Conservation (phyloP, 2,888 invertebrate genomes). For the Frankliniella intonsa region DNA sequence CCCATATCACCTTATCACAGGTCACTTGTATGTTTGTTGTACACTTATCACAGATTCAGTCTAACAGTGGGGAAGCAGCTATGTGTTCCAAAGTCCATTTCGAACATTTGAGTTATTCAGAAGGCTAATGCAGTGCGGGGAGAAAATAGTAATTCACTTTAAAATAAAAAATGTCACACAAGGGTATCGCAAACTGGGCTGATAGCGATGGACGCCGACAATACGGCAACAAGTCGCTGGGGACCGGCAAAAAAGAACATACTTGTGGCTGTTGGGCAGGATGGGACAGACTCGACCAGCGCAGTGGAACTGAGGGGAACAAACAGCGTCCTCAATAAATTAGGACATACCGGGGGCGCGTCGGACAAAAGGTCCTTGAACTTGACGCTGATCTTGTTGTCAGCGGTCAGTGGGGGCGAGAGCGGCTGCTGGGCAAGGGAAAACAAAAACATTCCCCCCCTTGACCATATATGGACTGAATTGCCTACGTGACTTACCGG, state of each 20-base stretch:
- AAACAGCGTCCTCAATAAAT: not conserved
- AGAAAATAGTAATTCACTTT: not conserved
- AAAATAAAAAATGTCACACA: not conserved
- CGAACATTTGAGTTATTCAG: not conserved
- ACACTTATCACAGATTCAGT: not conserved
- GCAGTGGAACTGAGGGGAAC: not conserved
- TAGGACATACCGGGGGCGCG: not conserved
- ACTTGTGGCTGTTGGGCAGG: not conserved
- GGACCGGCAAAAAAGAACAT: not conserved
- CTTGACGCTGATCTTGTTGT: not conserved
- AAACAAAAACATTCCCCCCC: not conserved
- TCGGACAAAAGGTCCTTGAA: not conserved
- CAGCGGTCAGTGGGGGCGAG: not conserved
- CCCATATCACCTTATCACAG: conserved; percentile 1
- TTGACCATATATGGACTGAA: not conserved
- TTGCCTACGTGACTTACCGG: not conserved
- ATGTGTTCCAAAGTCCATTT: not conserved
- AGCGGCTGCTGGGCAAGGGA: not conserved
- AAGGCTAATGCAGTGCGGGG: no score
- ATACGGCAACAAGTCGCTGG: not conserved
- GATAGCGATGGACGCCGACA: not conserved
- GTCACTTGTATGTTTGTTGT: not conserved
- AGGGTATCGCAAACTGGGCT: no score
- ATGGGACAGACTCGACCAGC: not conserved
- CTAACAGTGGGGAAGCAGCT: not conserved